Percentiles rank a stretch among this genome's conserved stretches.
phyloP scores from a whole-genome alignment of 2,113 vertebrate genomes.

The Poecile atricapillus region DNA sequence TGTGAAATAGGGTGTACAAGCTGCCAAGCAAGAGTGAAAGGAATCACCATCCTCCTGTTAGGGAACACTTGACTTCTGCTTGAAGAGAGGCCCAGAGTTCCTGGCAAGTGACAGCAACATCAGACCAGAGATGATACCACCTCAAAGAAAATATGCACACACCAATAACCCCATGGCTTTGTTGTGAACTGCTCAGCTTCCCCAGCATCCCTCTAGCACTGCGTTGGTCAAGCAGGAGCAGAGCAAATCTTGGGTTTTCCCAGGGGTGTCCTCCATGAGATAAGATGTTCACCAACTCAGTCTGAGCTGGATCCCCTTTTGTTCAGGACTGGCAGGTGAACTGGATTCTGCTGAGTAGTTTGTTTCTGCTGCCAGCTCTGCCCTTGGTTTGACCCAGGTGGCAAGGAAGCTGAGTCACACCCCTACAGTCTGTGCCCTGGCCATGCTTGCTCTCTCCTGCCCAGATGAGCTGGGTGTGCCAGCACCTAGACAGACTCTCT shows the following conservation, averaged over 20 bases:
- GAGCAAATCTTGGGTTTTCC: neutral
- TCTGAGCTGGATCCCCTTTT: no score
- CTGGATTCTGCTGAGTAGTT: neutral
- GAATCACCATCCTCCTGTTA: neutral
- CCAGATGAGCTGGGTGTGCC: neutral
- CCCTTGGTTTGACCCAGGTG: neutral
- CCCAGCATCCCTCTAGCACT: neutral
- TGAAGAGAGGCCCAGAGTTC: neutral
- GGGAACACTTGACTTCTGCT: neutral
- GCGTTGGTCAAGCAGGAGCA: fast-evolving
- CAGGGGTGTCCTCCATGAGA: neutral
- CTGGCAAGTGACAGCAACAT: fast-evolving
- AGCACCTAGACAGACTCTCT: neutral
- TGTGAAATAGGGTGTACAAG: neutral
- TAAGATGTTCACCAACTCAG: fast-evolving
- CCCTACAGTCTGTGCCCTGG: neutral
- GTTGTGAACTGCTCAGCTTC: neutral
- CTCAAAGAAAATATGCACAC: neutral
- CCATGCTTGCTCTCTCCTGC: neutral
- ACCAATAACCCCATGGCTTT: neutral
- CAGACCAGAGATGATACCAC: neutral
- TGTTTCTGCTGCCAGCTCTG: neutral
- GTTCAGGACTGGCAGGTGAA: neutral
- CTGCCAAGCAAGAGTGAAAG: neutral
- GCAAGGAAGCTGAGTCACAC: neutral